A percentile compares a stretch with the other conserved stretches of the same genome.
Evolutionary conservation across 2,888 invertebrate species (phyloP).

Genomic region (Rotaria sp.): DNA sequence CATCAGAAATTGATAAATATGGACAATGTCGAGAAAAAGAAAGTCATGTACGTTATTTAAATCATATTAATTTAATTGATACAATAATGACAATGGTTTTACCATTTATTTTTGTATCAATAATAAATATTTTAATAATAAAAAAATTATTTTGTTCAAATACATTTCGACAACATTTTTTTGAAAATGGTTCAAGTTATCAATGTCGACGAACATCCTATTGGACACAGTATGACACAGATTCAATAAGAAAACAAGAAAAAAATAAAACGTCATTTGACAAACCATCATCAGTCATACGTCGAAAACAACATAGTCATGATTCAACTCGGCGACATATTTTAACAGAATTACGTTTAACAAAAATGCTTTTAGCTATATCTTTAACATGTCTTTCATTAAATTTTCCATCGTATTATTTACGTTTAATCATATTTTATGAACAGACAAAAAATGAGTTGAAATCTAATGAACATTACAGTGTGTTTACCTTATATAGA

Average conservation of each 20-base stretch:
- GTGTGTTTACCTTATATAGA: background rate
- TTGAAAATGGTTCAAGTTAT: conserved; percentile 3
- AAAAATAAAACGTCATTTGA: background rate
- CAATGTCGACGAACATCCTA: background rate
- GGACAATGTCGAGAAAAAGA: conserved; percentile 11
- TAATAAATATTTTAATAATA: conserved; percentile 5
- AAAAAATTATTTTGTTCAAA: conserved; percentile 12
- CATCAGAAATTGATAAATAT: conserved; percentile 1
- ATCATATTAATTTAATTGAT: background rate
- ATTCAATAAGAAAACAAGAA: background rate
- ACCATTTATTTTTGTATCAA: conserved; percentile 26
- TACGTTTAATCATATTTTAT: background rate
- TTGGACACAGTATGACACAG: background rate
- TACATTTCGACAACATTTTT: conserved; percentile 15
- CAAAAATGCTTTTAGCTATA: conserved; percentile 28
- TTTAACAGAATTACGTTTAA: conserved; percentile 5
- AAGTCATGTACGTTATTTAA: background rate
- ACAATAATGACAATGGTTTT: conserved; percentile 20
- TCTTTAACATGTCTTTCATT: conserved; percentile 21
- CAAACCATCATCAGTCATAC: background rate
- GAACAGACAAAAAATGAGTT: background rate
- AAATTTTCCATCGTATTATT: conserved; percentile 10
- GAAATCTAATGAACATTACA: background rate
- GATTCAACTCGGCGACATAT: background rate
- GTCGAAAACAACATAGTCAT: background rate